Evolutionary conservation across 2,113 vertebrate species (phyloP), one percentile per base, ranked within the genome.

Genomic region (Phalacrocorax brasilianus): DNA sequence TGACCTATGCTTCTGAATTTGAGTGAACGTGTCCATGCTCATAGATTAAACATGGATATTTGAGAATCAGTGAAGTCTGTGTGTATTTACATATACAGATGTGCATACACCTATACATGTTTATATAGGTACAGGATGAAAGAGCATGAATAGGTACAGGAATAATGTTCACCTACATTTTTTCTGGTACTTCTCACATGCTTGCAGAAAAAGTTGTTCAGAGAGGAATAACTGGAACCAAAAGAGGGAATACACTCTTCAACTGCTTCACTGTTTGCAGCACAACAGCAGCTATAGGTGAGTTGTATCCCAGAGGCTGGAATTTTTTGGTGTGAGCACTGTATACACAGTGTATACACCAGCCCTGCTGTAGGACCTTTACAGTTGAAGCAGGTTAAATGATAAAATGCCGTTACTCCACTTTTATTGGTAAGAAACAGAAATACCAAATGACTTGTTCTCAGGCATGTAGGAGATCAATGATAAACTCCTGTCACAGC

Each of bases 21-120:
- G 47, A 74, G 23, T 49, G n/a, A 67, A 40, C 0, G 0, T 47
- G 5, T 52, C 28, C 11, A 4, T 44, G 16, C 23, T 63, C 17
- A 35, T 24, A 52, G n/a, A 55, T 74, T 62, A 84, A 77, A 74
- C 16, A 32, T 3, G 8, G 47, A 4, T 56, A 66, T 49, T 9
- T 61, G 24, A 58, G 49, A 73, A 89, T 65, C 49, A 55, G 30
- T 45, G 27, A 84, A 61, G 21, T 27, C 13, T 47, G 12, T 16
- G 16, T 47, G 18, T 50, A 1, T 56, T 6, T 40, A 17, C 13
- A 6, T 53, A 32, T 1, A 13, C 14, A 78, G 32, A 72, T 14
- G 38, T n/a, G 5, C 26, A 79, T 45, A 33, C 8, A 12, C 14
- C 35, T 0, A 0, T 7, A 50, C 4, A 14, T 59, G 22, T 67